phyloP scores from a whole-genome alignment of 2,888 invertebrate genomes.

The Stenotaenia linearis region DNA sequence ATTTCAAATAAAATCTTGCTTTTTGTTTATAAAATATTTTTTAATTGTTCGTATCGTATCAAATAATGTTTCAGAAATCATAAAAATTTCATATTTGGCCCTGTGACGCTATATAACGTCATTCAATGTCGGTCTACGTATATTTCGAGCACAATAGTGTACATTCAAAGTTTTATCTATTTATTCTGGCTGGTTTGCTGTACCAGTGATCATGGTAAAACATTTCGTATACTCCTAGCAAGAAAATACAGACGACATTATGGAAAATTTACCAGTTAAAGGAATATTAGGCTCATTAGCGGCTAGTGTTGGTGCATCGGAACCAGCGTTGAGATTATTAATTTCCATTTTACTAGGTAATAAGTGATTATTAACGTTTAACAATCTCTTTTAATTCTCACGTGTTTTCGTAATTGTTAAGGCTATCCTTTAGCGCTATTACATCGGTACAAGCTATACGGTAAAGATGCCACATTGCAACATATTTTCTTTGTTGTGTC shows the following conservation, averaged over 20 bases:
- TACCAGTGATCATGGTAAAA: neutral
- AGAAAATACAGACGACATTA: neutral
- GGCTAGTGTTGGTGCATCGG: constrained; percentile 55
- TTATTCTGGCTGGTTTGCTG: too few species aligned
- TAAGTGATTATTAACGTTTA: neutral
- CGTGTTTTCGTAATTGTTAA: constrained; percentile 47
- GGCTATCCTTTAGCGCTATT: constrained; percentile 67
- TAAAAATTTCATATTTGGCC: too few species aligned
- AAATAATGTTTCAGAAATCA: too few species aligned
- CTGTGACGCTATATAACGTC: too few species aligned
- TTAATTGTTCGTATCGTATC: too few species aligned
- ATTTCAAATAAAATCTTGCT: too few species aligned
- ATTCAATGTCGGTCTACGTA: too few species aligned
- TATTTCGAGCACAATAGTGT: too few species aligned
- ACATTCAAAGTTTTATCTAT: neutral
- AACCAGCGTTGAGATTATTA: constrained; percentile 60
- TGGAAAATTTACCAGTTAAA: neutral
- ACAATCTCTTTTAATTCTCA: neutral
- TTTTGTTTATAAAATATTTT: too few species aligned
- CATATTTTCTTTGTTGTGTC: constrained; percentile 67
- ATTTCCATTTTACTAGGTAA: constrained; percentile 59
- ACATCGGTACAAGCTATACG: constrained; percentile 58
- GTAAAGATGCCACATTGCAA: constrained; percentile 55
- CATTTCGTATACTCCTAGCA: neutral
- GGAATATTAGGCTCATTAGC: constrained; percentile 47